phyloP scores from a whole-genome alignment of 2,113 vertebrate species.

The Pteronura brasiliensis region DNA sequence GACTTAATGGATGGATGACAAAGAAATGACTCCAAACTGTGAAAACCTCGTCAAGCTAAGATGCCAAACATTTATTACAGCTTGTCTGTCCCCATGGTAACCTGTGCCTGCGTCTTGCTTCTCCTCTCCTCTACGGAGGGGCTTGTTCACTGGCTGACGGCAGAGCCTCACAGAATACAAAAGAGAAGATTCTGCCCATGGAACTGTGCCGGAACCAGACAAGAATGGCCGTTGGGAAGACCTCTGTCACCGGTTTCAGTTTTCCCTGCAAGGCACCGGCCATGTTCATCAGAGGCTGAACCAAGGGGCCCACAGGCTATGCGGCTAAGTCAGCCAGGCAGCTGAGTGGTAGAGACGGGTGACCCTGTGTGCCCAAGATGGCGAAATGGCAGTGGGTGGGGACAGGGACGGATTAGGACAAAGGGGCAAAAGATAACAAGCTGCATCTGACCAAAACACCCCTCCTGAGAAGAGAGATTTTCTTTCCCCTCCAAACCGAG shows the following conservation, averaged over 20 bases:
- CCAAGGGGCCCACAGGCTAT: background rate
- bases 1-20: slow-evolving; percentile 45
- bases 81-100: slow-evolving; percentile 81
- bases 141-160: slow-evolving; percentile 37
- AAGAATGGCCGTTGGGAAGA: background rate
- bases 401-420: background rate
- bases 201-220: background rate
- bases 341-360: background rate
- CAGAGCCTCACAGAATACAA: slow-evolving; percentile 25
- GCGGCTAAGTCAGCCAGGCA: background rate
- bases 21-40: slow-evolving; percentile 56
- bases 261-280: background rate
- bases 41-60: slow-evolving; percentile 66
- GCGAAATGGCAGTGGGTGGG: background rate
- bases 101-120: slow-evolving; percentile 43
- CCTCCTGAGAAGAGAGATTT: background rate
- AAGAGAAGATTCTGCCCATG: background rate
- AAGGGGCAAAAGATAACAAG: background rate
- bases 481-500: background rate
- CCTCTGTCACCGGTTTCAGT: background rate
- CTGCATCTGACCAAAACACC: background rate
- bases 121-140: background rate
- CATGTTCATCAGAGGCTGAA: background rate
- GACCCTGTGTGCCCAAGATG: background rate
- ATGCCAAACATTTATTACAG: slow-evolving; percentile 61